These are phyloP conservation scores for Cremastinae sp. DNA, from an alignment of 2,888 invertebrate species.

Conservation along the genomic window DNA sequence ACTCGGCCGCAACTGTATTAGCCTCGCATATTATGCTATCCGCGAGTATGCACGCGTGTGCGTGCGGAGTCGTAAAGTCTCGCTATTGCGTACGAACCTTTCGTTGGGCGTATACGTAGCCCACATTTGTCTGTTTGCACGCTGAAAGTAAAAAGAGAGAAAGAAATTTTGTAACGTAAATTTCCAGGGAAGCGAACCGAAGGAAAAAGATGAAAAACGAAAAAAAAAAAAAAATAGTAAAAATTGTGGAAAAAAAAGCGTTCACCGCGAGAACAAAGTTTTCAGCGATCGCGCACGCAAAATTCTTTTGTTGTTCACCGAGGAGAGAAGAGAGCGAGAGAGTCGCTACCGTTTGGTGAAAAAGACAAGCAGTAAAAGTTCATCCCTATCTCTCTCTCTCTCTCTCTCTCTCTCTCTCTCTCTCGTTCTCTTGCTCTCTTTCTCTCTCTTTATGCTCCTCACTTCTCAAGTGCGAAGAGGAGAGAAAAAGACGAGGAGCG, in stretches of 20 bases:
- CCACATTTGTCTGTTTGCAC: no score
- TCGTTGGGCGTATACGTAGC: background rate
- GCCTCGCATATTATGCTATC: background rate
- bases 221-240: background rate
- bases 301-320: background rate
- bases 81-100: background rate
- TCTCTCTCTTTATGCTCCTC: no score
- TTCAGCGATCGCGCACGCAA: slow-evolving; percentile 26
- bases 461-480: no score
- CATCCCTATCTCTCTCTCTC: background rate
- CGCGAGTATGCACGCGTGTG: background rate
- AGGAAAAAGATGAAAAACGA: slow-evolving; percentile 17
- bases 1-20: background rate
- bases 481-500: slow-evolving; percentile 22
- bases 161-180: background rate
- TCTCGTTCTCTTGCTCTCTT: no score
- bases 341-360: slow-evolving; percentile 10
- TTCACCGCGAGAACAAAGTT: slow-evolving; percentile 12
- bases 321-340: background rate
- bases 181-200: background rate
- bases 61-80: background rate
- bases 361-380: slow-evolving; percentile 29
- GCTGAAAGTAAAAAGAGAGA: background rate
- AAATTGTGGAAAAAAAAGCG: background rate
- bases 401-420: no score